These are phyloP conservation scores for Tipula lateralis DNA, from an alignment of 2,888 invertebrate species.

Conservation along the genomic window DNA sequence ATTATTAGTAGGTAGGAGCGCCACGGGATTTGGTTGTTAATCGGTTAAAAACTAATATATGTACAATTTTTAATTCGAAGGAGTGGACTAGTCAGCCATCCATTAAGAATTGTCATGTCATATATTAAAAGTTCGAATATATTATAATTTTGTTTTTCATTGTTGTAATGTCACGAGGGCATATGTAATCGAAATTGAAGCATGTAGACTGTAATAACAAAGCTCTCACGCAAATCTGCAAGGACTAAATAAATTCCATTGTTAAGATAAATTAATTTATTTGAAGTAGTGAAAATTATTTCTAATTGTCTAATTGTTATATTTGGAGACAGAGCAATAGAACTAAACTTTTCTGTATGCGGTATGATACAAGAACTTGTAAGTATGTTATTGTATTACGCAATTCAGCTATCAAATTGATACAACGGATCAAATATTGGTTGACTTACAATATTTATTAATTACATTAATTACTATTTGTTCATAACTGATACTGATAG, in stretches of 20 bases:
- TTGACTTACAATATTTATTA: too few relatives aligned
- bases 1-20: too few relatives aligned
- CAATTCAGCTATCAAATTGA: too few relatives aligned
- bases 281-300: not conserved
- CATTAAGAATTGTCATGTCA: not conserved
- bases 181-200: not conserved
- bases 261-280: not conserved
- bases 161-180: not conserved
- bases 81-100: not conserved
- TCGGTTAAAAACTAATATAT: not conserved
- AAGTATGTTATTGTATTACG: too few relatives aligned
- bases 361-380: too few relatives aligned
- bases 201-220: not conserved
- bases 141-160: not conserved
- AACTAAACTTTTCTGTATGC: too few relatives aligned
- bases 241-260: not conserved
- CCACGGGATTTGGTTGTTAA: too few relatives aligned
- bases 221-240: not conserved
- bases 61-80: not conserved
- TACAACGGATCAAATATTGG: too few relatives aligned
- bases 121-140: not conserved
- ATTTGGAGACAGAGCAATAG: too few relatives aligned
- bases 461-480: too few relatives aligned
- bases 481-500: too few relatives aligned
- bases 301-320: not conserved